phyloP scores from a whole-genome alignment of 2,797 vertebrate species.

The Fundulus diaphanus region DNA sequence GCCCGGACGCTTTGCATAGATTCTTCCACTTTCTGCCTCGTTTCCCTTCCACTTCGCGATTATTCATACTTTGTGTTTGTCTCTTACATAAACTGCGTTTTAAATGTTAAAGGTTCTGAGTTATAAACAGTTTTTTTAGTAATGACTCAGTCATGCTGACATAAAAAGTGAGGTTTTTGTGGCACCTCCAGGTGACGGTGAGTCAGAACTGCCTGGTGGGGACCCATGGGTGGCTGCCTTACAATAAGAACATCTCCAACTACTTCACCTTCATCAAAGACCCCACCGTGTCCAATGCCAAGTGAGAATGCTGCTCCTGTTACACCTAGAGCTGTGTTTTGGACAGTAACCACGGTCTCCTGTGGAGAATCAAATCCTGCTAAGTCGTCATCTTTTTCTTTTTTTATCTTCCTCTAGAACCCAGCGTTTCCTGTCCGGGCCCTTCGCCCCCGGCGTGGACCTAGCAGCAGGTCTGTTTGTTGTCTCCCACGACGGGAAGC shows the following conservation, averaged over 20 bases:
- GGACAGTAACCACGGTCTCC: neutral
- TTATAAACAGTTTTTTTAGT: neutral
- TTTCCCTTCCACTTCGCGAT: too few species aligned
- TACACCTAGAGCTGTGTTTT: neutral
- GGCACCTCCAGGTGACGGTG: conserved; percentile 84
- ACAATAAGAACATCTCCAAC: conserved; percentile 96
- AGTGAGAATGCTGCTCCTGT: conserved; percentile 80
- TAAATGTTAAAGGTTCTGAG: neutral
- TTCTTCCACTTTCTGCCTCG: too few species aligned
- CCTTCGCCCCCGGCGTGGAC: conserved; percentile 90
- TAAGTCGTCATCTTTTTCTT: neutral
- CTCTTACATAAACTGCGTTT: neutral
- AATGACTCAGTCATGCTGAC: neutral
- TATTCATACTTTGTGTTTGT: too few species aligned
- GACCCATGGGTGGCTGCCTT: conserved; percentile 95
- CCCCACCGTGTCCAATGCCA: conserved; percentile 91
- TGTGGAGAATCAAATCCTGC: neutral
- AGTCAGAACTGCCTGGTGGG: conserved; percentile 90
- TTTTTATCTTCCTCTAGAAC: conserved; percentile 75
- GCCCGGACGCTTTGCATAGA: conserved; percentile 13
- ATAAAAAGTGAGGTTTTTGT: neutral
- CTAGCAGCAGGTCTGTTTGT: conserved; percentile 88
- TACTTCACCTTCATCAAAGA: conserved; percentile 98
- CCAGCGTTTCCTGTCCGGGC: conserved; percentile 87
- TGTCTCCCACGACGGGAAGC: conserved; percentile 93